Conservation (phyloP, 2,888 invertebrate genomes). For the Chaetoderma sp. region DNA sequence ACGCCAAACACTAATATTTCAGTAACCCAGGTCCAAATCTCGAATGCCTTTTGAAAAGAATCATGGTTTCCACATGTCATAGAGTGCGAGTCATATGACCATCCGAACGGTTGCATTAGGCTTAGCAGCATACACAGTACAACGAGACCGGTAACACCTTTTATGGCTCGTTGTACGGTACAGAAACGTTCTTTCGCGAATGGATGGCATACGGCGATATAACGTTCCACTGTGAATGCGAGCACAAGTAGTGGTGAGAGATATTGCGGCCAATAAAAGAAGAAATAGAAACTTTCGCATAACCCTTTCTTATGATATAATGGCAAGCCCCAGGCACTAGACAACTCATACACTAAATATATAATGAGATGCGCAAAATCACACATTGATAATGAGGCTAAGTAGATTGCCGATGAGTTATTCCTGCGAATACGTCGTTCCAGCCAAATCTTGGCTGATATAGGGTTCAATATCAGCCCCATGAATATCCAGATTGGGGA, state of each 20-base stretch:
- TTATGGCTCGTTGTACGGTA: conserved; percentile 57
- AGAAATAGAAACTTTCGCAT: conserved; percentile 61
- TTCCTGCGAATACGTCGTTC: conserved; percentile 57
- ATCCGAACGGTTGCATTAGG: conserved; percentile 61
- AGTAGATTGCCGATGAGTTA: conserved; percentile 67
- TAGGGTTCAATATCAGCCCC: conserved; percentile 62
- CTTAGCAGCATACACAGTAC: conserved; percentile 48
- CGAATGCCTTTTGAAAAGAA: conserved; percentile 31
- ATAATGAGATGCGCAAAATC: conserved; percentile 61
- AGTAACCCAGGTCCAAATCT: conserved; percentile 62
- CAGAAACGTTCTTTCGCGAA: conserved; percentile 63
- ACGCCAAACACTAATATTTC: conserved; percentile 62
- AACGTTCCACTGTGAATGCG: conserved; percentile 67
- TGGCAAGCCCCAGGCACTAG: conserved; percentile 61
- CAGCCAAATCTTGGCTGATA: conserved; percentile 65
- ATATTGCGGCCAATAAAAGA: conserved; percentile 62
- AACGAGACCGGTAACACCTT: conserved; percentile 49
- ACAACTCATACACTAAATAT: conserved; percentile 61
- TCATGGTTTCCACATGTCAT: conserved; percentile 49
- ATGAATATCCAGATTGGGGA: conserved; percentile 66
- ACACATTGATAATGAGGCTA: conserved; percentile 62
- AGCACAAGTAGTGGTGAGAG: conserved; percentile 65
- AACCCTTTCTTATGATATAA: conserved; percentile 50
- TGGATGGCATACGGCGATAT: conserved; percentile 64
- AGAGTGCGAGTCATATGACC: conserved; percentile 52